phyloP scores from a whole-genome alignment of 2,113 vertebrate species.

The Pelobates fuscus region DNA sequence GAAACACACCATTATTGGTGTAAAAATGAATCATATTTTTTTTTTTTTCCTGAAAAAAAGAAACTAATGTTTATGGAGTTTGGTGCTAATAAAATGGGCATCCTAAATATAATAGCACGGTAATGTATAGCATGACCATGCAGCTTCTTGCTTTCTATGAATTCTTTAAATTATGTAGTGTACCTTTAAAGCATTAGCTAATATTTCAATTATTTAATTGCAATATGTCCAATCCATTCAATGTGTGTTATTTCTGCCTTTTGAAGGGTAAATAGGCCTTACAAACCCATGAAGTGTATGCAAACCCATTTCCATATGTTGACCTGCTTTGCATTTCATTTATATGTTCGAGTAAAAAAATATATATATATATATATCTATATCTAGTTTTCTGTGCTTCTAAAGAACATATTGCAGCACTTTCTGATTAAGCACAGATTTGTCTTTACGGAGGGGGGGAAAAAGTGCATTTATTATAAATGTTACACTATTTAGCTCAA shows the following conservation, averaged over 20 bases:
- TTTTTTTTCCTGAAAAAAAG: neutral
- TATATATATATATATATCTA: no score
- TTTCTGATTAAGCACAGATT: constrained; percentile 63
- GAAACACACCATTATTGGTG: neutral
- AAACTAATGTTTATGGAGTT: neutral
- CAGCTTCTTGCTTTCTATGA: neutral
- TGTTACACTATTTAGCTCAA: constrained; percentile 81
- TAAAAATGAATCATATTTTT: neutral
- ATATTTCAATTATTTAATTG: neutral
- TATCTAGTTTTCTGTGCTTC: constrained; percentile 57
- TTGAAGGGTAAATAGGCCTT: constrained; percentile 14
- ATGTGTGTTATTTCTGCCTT: neutral
- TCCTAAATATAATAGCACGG: neutral
- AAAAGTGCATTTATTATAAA: constrained; percentile 81
- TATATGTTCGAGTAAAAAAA: constrained; percentile 25
- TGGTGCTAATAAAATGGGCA: constrained; percentile 3
- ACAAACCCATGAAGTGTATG: constrained; percentile 8
- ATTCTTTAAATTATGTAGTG: neutral
- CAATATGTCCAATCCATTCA: neutral
- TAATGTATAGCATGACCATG: neutral
- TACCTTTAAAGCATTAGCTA: constrained; percentile 5
- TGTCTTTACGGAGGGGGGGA: constrained; percentile 67
- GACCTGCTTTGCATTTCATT: constrained; percentile 62
- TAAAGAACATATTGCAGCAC: constrained; percentile 40
- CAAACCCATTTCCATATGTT: constrained; percentile 1